Evolutionary conservation across 2,888 invertebrate genomes (phyloP).

Genomic region (Tortricodes alternella): DNA sequence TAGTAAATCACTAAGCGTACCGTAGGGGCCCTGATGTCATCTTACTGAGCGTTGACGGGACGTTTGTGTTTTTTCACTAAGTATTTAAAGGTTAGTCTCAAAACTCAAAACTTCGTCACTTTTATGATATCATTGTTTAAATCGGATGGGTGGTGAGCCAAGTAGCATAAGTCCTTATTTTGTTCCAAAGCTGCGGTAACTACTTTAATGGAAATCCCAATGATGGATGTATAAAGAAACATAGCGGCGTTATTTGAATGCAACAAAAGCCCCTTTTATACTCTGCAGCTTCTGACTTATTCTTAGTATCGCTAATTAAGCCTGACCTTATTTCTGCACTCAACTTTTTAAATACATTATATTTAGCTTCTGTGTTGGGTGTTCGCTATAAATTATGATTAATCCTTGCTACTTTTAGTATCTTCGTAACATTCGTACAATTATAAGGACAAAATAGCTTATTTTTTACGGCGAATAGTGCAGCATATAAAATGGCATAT

Average conservation of each 20-base stretch:
- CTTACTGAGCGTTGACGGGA: slow-evolving; percentile 30
- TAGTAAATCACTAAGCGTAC: too few relatives aligned
- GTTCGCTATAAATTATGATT: too few relatives aligned
- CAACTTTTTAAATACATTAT: neutral
- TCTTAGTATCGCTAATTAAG: slow-evolving; percentile 16
- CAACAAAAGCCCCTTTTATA: slow-evolving; percentile 17
- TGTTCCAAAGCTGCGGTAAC: neutral
- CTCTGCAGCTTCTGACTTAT: slow-evolving; percentile 11
- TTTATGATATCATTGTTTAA: too few relatives aligned
- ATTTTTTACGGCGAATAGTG: too few relatives aligned
- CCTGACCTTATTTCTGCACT: slow-evolving; percentile 15
- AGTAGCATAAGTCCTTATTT: neutral
- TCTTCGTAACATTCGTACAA: neutral
- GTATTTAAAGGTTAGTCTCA: too few relatives aligned
- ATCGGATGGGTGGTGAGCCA: neutral
- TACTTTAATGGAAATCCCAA: neutral
- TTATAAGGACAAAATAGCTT: too few relatives aligned
- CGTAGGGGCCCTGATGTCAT: slow-evolving; percentile 45
- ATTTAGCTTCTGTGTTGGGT: neutral
- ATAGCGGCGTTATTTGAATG: slow-evolving; percentile 3
- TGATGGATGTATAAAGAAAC: neutral
- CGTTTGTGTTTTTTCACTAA: neutral
- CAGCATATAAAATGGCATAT: neutral
- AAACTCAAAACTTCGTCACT: too few relatives aligned
- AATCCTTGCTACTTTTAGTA: neutral